These are phyloP conservation scores for Octopus sinensis DNA, from an alignment of 1,140 invertebrate genomes.

Conservation along the genomic window DNA sequence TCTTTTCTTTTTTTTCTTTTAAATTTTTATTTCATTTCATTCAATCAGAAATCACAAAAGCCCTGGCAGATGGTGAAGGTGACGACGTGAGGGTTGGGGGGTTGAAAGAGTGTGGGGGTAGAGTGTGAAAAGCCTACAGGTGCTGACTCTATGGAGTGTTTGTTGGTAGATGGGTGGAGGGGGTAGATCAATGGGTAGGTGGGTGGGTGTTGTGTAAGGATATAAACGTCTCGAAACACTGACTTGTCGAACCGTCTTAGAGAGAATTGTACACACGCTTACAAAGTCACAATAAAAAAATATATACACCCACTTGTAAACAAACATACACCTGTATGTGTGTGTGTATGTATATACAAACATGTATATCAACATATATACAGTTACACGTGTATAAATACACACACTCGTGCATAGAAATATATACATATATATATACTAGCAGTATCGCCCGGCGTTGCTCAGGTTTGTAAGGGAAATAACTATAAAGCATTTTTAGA, in stretches of 20 bases:
- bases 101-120: no score
- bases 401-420: not conserved
- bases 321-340: slow-evolving; percentile 14
- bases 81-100: no score
- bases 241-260: not conserved
- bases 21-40: no score
- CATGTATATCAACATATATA: slow-evolving; percentile 1
- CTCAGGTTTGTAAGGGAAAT: no score
- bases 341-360: slow-evolving; percentile 12
- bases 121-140: not conserved
- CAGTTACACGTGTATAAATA: not conserved
- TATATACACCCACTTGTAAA: slow-evolving; percentile 14
- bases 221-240: not conserved
- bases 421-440: not conserved
- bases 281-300: slow-evolving; percentile 7
- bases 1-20: no score
- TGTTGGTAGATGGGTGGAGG: not conserved
- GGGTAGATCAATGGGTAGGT: not conserved
- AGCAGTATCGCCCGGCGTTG: no score
- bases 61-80: no score
- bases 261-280: not conserved
- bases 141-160: not conserved
- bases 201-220: not conserved
- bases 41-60: no score
- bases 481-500: no score